Percentiles rank a stretch among this genome's conserved stretches.
Conservation (phyloP, 1,140 invertebrate species). For the Leptinotarsa defecta region DNA sequence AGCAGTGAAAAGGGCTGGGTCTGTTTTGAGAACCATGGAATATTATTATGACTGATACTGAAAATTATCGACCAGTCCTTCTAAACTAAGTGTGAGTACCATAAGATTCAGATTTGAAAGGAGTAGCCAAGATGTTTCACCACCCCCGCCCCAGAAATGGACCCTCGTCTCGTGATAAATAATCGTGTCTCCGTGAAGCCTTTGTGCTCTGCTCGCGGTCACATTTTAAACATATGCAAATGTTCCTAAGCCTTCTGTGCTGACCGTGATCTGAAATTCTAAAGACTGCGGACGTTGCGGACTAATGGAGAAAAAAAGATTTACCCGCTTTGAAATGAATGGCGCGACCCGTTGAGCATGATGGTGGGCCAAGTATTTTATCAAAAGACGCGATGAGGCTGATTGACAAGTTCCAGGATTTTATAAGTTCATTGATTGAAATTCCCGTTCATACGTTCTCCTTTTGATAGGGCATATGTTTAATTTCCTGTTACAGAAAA, state of each 20-base stretch:
- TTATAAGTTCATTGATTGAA: no score
- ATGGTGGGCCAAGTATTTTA: no score
- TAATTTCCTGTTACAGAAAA: no score
- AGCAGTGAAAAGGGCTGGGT: no score
- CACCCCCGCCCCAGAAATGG: constrained; percentile 29
- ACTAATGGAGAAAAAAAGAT: constrained; percentile 31
- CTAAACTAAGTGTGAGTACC: neutral
- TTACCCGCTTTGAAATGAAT: no score
- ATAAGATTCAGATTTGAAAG: constrained; percentile 35
- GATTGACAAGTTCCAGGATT: no score
- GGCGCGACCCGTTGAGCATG: no score
- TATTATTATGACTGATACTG: no score
- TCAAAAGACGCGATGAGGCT: no score
- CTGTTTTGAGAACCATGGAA: no score
- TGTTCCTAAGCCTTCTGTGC: constrained; percentile 45
- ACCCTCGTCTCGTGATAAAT: constrained; percentile 50
- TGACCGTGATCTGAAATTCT: constrained; percentile 49
- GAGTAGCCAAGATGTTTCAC: constrained; percentile 45
- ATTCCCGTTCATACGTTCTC: no score
- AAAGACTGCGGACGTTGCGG: constrained; percentile 37
- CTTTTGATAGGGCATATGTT: no score
- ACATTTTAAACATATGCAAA: constrained; percentile 57
- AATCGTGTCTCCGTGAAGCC: constrained; percentile 53
- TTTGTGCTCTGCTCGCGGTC: constrained; percentile 52
- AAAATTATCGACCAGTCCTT: neutral